phyloP scores from a whole-genome alignment of 2,113 vertebrate species.

The Pollimyrus isidori region DNA sequence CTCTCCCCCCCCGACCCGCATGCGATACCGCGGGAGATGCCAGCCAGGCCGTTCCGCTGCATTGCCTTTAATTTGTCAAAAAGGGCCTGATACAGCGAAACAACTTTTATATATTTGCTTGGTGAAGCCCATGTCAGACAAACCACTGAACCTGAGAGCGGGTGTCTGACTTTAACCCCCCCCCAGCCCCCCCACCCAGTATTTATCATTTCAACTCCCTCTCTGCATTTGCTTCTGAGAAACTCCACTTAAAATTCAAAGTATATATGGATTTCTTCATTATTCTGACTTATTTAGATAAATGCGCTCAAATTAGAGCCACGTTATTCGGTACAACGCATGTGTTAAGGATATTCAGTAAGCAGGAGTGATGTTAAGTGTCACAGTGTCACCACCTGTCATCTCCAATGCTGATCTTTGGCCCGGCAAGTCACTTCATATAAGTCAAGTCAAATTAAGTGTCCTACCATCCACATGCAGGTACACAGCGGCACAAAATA shows the following conservation, averaged over 20 bases:
- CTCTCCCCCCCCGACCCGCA: background rate
- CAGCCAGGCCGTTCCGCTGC: slow-evolving; percentile 33
- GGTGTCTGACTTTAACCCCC: slow-evolving; percentile 21
- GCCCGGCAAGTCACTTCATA: background rate
- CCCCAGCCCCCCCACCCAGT: background rate
- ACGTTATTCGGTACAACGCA: background rate
- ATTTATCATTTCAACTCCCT: slow-evolving; percentile 29
- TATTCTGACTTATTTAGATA: background rate
- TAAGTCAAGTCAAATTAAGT: background rate
- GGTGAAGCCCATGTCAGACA: slow-evolving; percentile 38
- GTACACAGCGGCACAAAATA: background rate
- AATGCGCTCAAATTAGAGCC: background rate
- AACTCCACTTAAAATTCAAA: background rate
- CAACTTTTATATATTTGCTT: slow-evolving; percentile 46
- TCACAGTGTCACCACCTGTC: background rate
- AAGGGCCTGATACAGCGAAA: slow-evolving; percentile 44
- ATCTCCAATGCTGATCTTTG: background rate
- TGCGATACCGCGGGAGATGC: slow-evolving; percentile 16
- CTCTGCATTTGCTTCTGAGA: background rate
- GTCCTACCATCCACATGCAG: background rate
- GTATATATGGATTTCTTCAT: background rate
- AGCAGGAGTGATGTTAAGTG: background rate
- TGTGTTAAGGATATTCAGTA: background rate
- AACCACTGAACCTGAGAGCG: slow-evolving; percentile 41
- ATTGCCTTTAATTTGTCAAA: slow-evolving; percentile 46